Evolutionary conservation across 2,797 vertebrate species (phyloP).

Genomic region (Octomys mimax): DNA sequence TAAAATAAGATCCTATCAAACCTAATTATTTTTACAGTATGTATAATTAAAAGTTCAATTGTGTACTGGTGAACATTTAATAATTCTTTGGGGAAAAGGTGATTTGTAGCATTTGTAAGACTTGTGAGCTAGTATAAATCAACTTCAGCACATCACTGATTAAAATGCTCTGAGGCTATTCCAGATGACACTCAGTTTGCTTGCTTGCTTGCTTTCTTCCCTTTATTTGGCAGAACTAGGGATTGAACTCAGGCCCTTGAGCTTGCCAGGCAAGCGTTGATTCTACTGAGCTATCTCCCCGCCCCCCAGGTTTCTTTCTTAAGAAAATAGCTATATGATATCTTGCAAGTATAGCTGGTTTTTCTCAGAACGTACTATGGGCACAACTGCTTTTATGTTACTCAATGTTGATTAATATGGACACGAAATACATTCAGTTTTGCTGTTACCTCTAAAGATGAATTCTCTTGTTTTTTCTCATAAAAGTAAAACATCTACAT

Average conservation of each 20-base stretch:
- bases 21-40: constrained; percentile 3
- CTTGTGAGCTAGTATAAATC: neutral
- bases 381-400: neutral
- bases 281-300: no score
- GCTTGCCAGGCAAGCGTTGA: no score
- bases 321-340: neutral
- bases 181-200: neutral
- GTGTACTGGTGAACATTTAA: neutral
- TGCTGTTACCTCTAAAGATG: neutral
- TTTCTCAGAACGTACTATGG: neutral
- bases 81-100: neutral
- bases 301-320: neutral
- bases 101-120: neutral
- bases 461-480: constrained; percentile 8
- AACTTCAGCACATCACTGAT: neutral
- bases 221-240: no score
- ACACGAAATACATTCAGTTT: neutral
- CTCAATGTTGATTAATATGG: constrained; percentile 37
- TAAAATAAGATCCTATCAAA: constrained; percentile 26
- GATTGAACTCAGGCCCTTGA: no score
- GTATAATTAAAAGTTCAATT: constrained; percentile 15
- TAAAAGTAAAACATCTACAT: constrained; percentile 2
- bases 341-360: neutral
- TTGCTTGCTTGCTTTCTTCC: neutral
- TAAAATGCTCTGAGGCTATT: constrained; percentile 4